phyloP scores from a whole-genome alignment of 2,888 invertebrate genomes.

The Mesoligia furuncula region DNA sequence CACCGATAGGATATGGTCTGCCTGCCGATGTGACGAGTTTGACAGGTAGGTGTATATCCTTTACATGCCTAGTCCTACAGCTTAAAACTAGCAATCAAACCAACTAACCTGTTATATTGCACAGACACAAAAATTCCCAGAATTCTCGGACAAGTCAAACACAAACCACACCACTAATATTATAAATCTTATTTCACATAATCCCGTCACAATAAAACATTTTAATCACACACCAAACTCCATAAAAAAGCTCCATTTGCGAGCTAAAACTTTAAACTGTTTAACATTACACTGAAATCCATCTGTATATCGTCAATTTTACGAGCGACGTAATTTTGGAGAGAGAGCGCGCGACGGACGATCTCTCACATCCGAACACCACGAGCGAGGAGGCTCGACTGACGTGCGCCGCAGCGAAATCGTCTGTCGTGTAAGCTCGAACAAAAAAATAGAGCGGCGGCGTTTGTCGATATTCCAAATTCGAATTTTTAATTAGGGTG shows the following conservation, averaged over 20 bases:
- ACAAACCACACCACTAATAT: constrained; percentile 67
- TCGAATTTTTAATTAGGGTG: constrained; percentile 68
- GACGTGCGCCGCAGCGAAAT: constrained; percentile 65
- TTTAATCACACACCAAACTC: constrained; percentile 71
- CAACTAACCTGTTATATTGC: constrained; percentile 69
- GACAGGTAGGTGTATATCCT: constrained; percentile 32
- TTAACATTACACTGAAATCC: constrained; percentile 75
- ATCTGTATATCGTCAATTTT: constrained; percentile 70
- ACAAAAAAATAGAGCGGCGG: constrained; percentile 69
- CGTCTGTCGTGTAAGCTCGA: constrained; percentile 52
- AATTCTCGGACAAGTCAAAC: constrained; percentile 62
- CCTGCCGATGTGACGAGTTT: constrained; percentile 31
- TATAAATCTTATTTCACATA: constrained; percentile 69
- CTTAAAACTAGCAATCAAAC: constrained; percentile 49
- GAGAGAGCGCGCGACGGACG: constrained; percentile 31
- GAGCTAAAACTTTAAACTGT: constrained; percentile 62
- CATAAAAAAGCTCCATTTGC: constrained; percentile 66
- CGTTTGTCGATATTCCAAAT: constrained; percentile 70
- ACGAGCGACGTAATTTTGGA: constrained; percentile 69
- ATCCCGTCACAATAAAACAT: constrained; percentile 71
- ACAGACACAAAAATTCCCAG: constrained; percentile 56
- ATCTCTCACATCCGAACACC: constrained; percentile 39
- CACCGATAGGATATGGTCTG: constrained; percentile 52
- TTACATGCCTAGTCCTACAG: constrained; percentile 25
- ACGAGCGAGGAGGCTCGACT: constrained; percentile 76